Evolutionary conservation across 2,113 vertebrate species (phyloP), one percentile per base, ranked within the genome.

Genomic region (Trochalopteron elliotii): DNA sequence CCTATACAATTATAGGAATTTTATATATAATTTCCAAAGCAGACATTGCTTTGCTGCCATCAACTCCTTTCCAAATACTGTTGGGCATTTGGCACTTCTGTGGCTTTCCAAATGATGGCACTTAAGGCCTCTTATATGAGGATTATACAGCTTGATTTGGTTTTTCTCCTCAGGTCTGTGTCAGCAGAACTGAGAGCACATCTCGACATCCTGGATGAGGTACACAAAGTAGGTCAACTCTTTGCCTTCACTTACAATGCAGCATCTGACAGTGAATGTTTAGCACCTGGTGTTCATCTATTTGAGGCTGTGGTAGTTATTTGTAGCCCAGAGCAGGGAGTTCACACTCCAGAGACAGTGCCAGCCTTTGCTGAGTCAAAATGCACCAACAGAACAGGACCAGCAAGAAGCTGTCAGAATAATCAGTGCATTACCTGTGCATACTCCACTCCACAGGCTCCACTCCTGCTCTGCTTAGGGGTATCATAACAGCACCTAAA

Each of bases 191-290:
- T 59, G 75, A 63, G 71, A 57, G 63, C 63, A 52, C 82, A 90
- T 70, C 87, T 56, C 44, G 1, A 83, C 67, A 80, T 55, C 39
- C 75, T 63, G 71, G 35, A 44, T 70, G 68, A 93, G 52, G 63
- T 42, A 52, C 45, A 84, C 22, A 27, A 93, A 92, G 75, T 35
- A 90, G 71, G 79, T 94, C 86, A 93, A 77, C 78, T 90, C 49
- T 76, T 64, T 88, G 64, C 83, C 92, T 90, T 94, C 86, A 64
- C 53, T 75, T 75, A 89, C 79, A 90, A 67, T 57, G 68, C 68
- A 93, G 71, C 76, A 92, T 70, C 72, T 95, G 71, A 88, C 83
- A 88, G 79, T 31, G 68, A 92, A 60, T 65, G 53, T 83, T 93
- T 71, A 83, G 85, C 64, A 70, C 80, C 79, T 77, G 83, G 40